These are phyloP conservation scores for Drosophila sp. DNA, from an alignment of 1,140 invertebrate genomes.

Conservation along the genomic window DNA sequence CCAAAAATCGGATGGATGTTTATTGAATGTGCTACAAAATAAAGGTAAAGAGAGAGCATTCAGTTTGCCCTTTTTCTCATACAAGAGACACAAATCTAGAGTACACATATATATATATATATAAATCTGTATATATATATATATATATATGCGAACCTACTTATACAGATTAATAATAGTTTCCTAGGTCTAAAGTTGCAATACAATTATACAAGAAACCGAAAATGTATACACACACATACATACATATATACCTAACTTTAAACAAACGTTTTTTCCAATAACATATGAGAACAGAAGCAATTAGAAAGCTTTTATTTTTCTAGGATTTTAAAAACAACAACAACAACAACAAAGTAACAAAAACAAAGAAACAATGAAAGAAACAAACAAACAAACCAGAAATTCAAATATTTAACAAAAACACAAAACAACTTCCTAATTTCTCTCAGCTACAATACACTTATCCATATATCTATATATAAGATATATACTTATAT, in stretches of 20 bases:
- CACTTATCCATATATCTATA: constrained; percentile 28
- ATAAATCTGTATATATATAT: constrained; percentile 1
- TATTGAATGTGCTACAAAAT: not conserved
- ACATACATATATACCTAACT: constrained; percentile 27
- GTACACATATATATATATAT: constrained; percentile 25
- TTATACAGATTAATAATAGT: not conserved
- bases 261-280: constrained; percentile 47
- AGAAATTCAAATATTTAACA: constrained; percentile 26
- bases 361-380: constrained; percentile 22
- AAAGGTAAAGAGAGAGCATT: not conserved
- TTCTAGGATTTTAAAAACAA: constrained; percentile 72
- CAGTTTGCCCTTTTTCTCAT: not conserved
- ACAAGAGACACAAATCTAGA: not conserved
- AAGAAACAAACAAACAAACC: constrained; percentile 34
- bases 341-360: constrained; percentile 23
- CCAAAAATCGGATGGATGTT: constrained; percentile 3
- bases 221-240: constrained; percentile 27
- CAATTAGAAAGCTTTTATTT: constrained; percentile 80
- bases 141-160: constrained; percentile 15
- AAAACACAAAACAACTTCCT: constrained; percentile 66
- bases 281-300: constrained; percentile 65
- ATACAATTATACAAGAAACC: constrained; percentile 6
- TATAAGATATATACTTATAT: constrained; percentile 33
- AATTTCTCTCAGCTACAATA: constrained; percentile 70
- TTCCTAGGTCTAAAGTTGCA: constrained; percentile 6